phyloP scores from a whole-genome alignment of 2,113 vertebrate genomes.

The Ginglymostoma cirratum region DNA sequence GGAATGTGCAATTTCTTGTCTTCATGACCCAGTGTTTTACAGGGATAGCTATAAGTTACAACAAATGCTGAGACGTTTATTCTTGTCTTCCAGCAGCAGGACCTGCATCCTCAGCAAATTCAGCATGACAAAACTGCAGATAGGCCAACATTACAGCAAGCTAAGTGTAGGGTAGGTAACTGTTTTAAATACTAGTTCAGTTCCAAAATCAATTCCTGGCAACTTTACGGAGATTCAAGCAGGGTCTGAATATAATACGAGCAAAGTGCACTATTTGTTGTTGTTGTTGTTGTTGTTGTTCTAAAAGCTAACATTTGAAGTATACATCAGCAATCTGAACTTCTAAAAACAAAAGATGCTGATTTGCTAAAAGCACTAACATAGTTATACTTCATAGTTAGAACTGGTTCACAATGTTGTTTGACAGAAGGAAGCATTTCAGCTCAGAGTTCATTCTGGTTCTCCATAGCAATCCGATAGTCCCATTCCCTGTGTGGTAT shows the following conservation, averaged over 20 bases:
- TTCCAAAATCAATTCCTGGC: conserved; percentile 1
- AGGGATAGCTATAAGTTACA: neutral
- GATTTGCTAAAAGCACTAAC: neutral
- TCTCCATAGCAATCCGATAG: neutral
- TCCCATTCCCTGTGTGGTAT: no score
- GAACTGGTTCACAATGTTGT: neutral
- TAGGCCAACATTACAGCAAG: neutral
- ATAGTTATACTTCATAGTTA: neutral
- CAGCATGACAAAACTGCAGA: neutral
- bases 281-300: no score
- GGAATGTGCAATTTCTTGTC: neutral
- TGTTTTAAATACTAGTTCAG: neutral
- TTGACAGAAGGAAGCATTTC: neutral
- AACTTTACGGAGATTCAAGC: neutral
- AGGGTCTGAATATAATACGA: neutral
- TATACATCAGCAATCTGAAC: neutral
- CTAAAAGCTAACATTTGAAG: neutral
- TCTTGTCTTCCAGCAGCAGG: neutral
- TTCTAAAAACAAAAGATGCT: neutral
- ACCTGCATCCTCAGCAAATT: neutral
- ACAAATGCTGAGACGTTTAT: neutral
- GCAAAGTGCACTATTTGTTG: neutral
- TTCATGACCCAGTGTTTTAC: neutral
- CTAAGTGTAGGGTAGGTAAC: neutral
- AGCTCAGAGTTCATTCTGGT: neutral